Percentiles rank a stretch among this genome's conserved stretches.
phyloP scores from a whole-genome alignment of 2,888 invertebrate genomes.

The Himalopsyche tibetana region DNA sequence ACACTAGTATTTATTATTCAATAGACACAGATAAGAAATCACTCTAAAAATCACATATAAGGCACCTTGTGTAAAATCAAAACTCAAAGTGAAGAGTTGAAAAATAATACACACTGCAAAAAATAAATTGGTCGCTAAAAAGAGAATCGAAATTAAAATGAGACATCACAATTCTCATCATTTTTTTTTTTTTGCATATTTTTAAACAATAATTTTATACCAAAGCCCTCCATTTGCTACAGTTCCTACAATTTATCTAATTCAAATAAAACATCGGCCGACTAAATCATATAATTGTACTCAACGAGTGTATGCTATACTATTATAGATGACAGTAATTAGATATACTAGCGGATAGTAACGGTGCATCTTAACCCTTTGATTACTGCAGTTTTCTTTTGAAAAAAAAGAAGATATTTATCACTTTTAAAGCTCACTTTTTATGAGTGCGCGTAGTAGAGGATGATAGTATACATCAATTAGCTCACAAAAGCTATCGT shows the following conservation, averaged over 20 bases:
- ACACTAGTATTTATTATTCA: slow-evolving; percentile 23
- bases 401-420: no score
- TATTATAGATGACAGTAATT: not conserved
- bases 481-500: no score
- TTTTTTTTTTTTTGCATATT: slow-evolving; percentile 64
- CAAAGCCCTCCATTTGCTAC: not conserved
- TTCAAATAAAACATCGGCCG: not conserved
- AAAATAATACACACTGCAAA: slow-evolving; percentile 28
- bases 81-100: slow-evolving; percentile 24
- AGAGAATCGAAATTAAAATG: slow-evolving; percentile 46
- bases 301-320: not conserved
- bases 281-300: not conserved
- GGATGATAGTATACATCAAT: no score
- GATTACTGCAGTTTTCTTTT: no score
- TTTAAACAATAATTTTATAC: slow-evolving; percentile 55
- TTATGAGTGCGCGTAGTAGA: no score
- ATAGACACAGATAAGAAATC: slow-evolving; percentile 17
- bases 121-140: not conserved
- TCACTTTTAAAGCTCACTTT: no score
- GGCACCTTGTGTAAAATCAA: slow-evolving; percentile 36
- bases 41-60: slow-evolving; percentile 34
- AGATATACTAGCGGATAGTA: not conserved
- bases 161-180: not conserved
- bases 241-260: not conserved
- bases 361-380: not conserved